Evolutionary conservation across 1,140 invertebrate species (phyloP), one percentile per base, ranked within the genome.

Genomic region (Zaprionus taronus): DNA sequence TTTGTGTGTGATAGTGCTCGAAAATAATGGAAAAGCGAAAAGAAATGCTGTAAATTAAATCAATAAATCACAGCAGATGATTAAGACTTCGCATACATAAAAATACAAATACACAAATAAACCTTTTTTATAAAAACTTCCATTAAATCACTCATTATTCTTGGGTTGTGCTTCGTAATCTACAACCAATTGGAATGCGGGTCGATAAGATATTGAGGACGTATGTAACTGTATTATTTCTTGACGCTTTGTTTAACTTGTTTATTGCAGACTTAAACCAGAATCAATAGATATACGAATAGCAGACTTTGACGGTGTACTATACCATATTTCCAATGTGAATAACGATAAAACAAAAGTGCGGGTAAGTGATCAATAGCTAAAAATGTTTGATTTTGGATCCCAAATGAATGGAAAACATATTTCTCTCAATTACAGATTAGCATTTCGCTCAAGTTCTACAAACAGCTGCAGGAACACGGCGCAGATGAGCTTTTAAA

Each of bases 391-490:
- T 26, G 5, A 5, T 36, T 28, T 31, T 47, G 5, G 22, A 44
- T 31, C 60, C 0, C 12, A 15, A 7, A n/a, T n/a, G 14, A 20
- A 41, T 41, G 41, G 44, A 65, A 24, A 28, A 41, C 49, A 31
- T 28, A 51, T 34, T 41, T 80, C 7, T 56, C 12, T 51, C 20
- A 4, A 60, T 31, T 96, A 79, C 92, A 99, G 98, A 96, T 99
- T 93, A 99, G 98, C 95, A 99, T 99, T 94, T 97, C 98, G 82
- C 94, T 99, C 72, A 99, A 99, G 94, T 99, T 99, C 94, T 99
- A 99, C 94, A 98, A 98, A 94, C 97, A 99, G 94, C 95, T 99
- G 85, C 97, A 99, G 95, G 97, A 99, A 93, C 97, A 99, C 95
- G 99, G 99, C 70, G 98, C 98, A 67, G 99, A 99, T 94, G 97